Evolutionary conservation across 2,113 vertebrate species (phyloP).

Genomic region (Calidris pygmaea): DNA sequence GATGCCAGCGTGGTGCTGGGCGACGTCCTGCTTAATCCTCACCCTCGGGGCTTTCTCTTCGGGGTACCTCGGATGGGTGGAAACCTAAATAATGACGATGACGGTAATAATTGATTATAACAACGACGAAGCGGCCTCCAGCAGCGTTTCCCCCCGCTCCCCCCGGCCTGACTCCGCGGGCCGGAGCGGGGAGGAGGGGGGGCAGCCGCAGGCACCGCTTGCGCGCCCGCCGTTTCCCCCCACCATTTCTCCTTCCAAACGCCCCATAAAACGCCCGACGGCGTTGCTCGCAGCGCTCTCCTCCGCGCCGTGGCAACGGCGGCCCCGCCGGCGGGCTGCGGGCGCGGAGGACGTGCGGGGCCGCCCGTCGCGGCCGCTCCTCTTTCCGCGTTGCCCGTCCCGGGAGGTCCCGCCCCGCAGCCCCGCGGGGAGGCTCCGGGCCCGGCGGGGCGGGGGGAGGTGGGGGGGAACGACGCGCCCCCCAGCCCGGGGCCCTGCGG

Average conservation of each 20-base stretch:
- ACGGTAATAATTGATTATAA: neutral
- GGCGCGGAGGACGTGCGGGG: conserved; percentile 44
- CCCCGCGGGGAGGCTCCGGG: neutral
- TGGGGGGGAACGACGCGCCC: neutral
- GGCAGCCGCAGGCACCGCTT: neutral
- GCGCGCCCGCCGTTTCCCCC: neutral
- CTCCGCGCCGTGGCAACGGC: neutral
- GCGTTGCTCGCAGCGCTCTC: neutral
- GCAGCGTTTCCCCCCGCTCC: neutral
- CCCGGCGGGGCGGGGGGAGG: neutral
- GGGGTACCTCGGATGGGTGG: neutral
- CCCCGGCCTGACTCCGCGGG: neutral
- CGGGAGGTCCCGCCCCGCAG: neutral
- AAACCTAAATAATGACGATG: neutral
- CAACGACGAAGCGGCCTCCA: neutral
- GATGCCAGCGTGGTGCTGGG: neutral
- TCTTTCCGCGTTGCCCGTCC: neutral
- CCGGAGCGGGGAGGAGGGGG: neutral
- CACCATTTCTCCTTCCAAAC: neutral
- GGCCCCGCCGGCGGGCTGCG: neutral
- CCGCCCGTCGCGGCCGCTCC: conserved; percentile 1
- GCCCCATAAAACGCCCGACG: fast-evolving
- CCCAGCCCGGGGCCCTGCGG: too few species aligned
- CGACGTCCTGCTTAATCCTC: neutral
- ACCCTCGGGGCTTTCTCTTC: neutral